Percentiles rank a stretch among this genome's conserved stretches.
Conservation (phyloP, 2,888 invertebrate genomes). For the Nebria salina region DNA sequence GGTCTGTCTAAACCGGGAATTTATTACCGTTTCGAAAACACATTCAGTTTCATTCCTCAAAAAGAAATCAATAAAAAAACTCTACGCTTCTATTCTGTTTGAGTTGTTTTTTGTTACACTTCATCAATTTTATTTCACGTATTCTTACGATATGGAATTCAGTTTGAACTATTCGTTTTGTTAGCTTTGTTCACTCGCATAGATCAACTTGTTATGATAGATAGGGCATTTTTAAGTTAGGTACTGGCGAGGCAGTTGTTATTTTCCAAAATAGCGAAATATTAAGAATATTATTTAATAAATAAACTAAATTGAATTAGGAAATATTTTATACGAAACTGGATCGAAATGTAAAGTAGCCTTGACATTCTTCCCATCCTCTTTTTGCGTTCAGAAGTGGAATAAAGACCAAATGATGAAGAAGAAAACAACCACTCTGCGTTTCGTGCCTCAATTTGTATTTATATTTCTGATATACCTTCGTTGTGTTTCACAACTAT, state of each 20-base stretch:
- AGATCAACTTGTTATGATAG: too few relatives aligned
- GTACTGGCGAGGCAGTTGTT: too few relatives aligned
- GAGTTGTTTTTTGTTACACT: neutral
- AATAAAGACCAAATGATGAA: neutral
- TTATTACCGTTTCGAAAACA: slow-evolving; percentile 30
- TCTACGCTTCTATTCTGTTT: neutral
- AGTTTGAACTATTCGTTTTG: neutral
- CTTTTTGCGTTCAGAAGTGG: neutral
- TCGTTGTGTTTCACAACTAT: neutral
- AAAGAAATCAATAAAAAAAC: slow-evolving; percentile 22
- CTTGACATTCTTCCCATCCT: neutral
- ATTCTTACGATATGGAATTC: neutral
- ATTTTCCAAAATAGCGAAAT: too few relatives aligned
- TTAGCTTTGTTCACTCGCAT: neutral
- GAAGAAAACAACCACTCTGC: slow-evolving; percentile 1
- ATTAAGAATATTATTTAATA: too few relatives aligned
- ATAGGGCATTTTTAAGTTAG: too few relatives aligned
- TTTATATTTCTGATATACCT: slow-evolving; percentile 22
- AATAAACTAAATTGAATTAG: too few relatives aligned
- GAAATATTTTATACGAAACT: neutral
- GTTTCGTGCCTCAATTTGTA: slow-evolving; percentile 14
- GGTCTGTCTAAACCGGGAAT: slow-evolving; percentile 30
- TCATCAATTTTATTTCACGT: neutral
- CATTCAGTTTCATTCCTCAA: slow-evolving; percentile 30
- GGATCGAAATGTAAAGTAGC: neutral